Conservation (phyloP, 2,888 invertebrate genomes). For the Dicroscelio sp. region DNA sequence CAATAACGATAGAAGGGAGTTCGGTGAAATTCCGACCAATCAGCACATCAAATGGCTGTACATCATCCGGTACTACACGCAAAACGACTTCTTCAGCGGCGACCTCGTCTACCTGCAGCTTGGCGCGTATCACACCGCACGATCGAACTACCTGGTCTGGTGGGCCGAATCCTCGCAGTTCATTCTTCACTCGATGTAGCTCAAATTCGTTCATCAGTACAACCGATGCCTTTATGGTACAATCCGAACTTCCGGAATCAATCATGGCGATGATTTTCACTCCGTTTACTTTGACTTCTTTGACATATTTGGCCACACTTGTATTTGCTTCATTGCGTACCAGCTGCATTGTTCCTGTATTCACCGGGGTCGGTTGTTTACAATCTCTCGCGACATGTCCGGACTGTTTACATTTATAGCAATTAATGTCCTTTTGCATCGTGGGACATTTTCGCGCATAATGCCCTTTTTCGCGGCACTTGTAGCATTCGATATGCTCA, state of each 20-base stretch:
- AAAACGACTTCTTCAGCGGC: neutral
- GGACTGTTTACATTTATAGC: slow-evolving; percentile 2
- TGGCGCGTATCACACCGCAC: slow-evolving; percentile 14
- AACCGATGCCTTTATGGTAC: slow-evolving; percentile 70
- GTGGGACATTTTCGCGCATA: slow-evolving; percentile 19
- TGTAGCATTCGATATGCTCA: too few relatives aligned
- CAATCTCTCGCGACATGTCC: slow-evolving; percentile 11
- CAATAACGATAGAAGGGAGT: neutral
- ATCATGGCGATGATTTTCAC: slow-evolving; percentile 57
- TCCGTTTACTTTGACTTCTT: slow-evolving; percentile 39
- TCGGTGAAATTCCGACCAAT: slow-evolving; percentile 49
- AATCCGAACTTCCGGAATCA: too few relatives aligned
- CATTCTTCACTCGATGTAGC: neutral
- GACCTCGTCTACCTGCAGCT: slow-evolving; percentile 33
- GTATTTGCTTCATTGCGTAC: neutral
- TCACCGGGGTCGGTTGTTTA: neutral
- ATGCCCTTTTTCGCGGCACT: slow-evolving; percentile 13
- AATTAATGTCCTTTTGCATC: neutral
- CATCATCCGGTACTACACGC: slow-evolving; percentile 7
- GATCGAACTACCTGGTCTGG: slow-evolving; percentile 3
- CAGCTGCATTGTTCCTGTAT: slow-evolving; percentile 7
- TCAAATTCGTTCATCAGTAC: slow-evolving; percentile 30
- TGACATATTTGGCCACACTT: neutral
- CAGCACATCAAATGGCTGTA: slow-evolving; percentile 36
- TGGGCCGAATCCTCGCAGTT: slow-evolving; percentile 25